A percentile compares a stretch with the other conserved stretches of the same genome.
These are phyloP conservation scores for Galemys pyrenaicus DNA, from an alignment of 2,113 vertebrate genomes.

Conservation along the genomic window DNA sequence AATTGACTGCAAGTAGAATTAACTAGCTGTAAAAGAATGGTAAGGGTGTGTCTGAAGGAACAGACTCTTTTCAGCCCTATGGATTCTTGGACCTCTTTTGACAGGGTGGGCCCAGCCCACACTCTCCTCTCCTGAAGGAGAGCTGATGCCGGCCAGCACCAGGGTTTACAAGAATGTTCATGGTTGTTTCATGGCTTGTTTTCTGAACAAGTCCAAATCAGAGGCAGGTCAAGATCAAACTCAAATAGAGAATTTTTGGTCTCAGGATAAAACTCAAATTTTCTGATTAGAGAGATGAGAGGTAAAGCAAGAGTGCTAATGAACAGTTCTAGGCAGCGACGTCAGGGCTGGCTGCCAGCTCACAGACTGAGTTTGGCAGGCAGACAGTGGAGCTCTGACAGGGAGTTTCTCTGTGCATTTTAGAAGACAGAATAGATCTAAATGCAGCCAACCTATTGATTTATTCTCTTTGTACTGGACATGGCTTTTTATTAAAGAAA, in stretches of 20 bases:
- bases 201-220: slow-evolving; percentile 21
- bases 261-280: background rate
- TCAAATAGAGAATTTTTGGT: background rate
- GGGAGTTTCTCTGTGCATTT: slow-evolving; percentile 67
- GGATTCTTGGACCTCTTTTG: background rate
- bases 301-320: slow-evolving; percentile 17
- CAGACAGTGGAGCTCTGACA: background rate
- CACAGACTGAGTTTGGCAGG: slow-evolving; percentile 55
- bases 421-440: slow-evolving; percentile 82
- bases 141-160: background rate
- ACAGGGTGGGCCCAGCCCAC: too few relatives aligned
- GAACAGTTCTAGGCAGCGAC: slow-evolving; percentile 35
- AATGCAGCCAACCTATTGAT: slow-evolving; percentile 86
- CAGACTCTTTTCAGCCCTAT: background rate
- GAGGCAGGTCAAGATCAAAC: background rate
- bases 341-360: slow-evolving; percentile 44
- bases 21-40: background rate
- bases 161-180: background rate
- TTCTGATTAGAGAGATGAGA: slow-evolving; percentile 53
- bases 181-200: background rate
- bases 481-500: slow-evolving; percentile 96
- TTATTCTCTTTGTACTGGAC: slow-evolving; percentile 89
- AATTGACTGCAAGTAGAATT: background rate
- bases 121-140: background rate
- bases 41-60: background rate